Evolutionary conservation across 2,888 invertebrate species (phyloP), one percentile per base, ranked within the genome.

Genomic region (Scotopteryx bipunctaria): DNA sequence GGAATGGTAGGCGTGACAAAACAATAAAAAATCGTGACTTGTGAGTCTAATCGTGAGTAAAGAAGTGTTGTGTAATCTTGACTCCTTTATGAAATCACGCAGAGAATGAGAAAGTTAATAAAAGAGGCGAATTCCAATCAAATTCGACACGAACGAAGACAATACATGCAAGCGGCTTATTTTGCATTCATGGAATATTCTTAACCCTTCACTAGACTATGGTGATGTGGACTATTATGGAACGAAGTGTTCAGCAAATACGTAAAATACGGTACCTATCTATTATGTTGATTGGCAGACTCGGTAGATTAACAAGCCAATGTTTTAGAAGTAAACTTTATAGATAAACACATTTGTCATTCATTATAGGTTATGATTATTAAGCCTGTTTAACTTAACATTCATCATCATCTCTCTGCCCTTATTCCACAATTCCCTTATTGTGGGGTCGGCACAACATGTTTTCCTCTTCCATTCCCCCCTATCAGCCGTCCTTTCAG

Each of bases 101-200:
- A 37, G 17, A 15, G 36, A 27, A 55, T 31, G 35, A 27, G 45
- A 67, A 65, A 68, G 67, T 57, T 62, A 66, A 64, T 69, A 47
- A 51, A 56, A 33, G 32, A 37, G 36, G 65, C 68, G 78, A 71
- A 73, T 74, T 72, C 76, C 80, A 86, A 86, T 86, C 84, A 83
- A 70, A 72, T 67, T 68, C 64, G 70, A 80, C 79, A 81, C 78
- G 81, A 78, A 78, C 71, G 59, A 65, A 76, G 74, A 77, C 80
- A 81, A 80, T 80, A 78, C 74, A 66, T 80, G 84, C 78, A 80
- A 80, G 78, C 74, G 42, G 63, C 83, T 85, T 83, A 87, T 88
- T 88, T 82, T 82, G 85, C 84, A 88, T 87, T 87, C 88, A 88
- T 88, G 79, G 87, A 84, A 86, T 86, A 78, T 86, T 83, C 80